Evolutionary conservation across 1,140 invertebrate species (phyloP).

Genomic region (Microvelia longipes): DNA sequence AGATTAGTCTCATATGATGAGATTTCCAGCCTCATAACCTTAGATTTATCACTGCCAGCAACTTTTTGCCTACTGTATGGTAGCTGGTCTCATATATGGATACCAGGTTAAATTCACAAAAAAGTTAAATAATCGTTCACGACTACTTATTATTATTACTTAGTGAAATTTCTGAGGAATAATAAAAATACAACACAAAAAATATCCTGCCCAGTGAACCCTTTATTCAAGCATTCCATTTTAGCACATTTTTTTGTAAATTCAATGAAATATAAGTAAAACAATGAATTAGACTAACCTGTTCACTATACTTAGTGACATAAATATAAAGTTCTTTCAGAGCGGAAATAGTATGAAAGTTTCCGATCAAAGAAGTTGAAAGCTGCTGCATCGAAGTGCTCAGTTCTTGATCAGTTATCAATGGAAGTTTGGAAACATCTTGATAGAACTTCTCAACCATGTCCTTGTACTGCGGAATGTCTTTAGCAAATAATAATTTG

Average conservation of each 20-base stretch:
- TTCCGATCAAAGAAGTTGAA: slow-evolving; percentile 67
- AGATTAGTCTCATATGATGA: too few relatives aligned
- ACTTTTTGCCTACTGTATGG: too few relatives aligned
- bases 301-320: slow-evolving; percentile 81
- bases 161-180: background rate
- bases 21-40: too few relatives aligned
- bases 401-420: slow-evolving; percentile 83
- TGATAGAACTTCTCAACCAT: slow-evolving; percentile 60
- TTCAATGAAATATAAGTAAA: slow-evolving; percentile 9
- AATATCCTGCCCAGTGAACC: background rate
- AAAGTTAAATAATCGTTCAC: background rate
- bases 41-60: too few relatives aligned
- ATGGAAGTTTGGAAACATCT: slow-evolving; percentile 65
- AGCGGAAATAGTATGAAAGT: slow-evolving; percentile 79
- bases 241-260: background rate
- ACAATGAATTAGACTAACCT: slow-evolving; percentile 51
- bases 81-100: too few relatives aligned
- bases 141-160: background rate
- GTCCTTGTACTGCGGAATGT: slow-evolving; percentile 70
- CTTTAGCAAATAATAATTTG: slow-evolving; percentile 84
- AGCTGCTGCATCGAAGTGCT: slow-evolving; percentile 81
- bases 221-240: background rate
- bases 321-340: slow-evolving; percentile 89
- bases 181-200: background rate
- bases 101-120: too few relatives aligned